Evolutionary conservation across 30 jellyfish, hydroid and myxozoan genomes (phyloP).

Genomic region (Hydractinia symbiolongicarpus): DNA sequence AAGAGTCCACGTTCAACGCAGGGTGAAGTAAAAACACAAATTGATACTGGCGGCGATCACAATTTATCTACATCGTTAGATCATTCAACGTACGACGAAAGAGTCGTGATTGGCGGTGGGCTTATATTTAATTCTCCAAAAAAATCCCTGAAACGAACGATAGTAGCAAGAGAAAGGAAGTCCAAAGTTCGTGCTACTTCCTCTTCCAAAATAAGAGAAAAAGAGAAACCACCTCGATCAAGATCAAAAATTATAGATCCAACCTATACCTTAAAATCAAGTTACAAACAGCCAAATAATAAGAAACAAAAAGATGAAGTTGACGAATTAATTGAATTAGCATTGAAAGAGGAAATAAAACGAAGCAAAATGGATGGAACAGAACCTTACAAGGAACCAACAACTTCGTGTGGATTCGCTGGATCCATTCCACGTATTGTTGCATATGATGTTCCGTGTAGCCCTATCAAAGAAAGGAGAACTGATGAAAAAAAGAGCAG

Average conservation of each 20-base stretch:
- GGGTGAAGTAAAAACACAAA: neutral
- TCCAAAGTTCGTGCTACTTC: neutral
- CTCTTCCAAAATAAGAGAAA: neutral
- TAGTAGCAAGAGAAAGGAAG: neutral
- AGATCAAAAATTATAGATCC: neutral
- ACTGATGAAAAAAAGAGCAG: too few species aligned
- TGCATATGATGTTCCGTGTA: too few species aligned
- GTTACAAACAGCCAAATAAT: neutral
- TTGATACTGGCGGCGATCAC: neutral
- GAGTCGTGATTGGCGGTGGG: constrained; percentile 5
- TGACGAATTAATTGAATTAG: neutral
- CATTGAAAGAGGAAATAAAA: neutral
- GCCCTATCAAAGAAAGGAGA: too few species aligned
- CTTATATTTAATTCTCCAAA: neutral
- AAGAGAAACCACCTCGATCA: neutral
- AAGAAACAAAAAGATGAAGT: neutral
- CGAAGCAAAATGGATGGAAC: too few species aligned
- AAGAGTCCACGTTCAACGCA: neutral
- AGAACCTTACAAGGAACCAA: too few species aligned
- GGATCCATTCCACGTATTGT: too few species aligned
- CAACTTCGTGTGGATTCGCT: too few species aligned
- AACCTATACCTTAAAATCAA: too few species aligned
- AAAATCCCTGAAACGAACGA: neutral
- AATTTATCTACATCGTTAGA: neutral
- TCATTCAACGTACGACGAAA: constrained; percentile 22